Base-by-base conservation (phyloP, 2,888 invertebrate species). In the Pediacus dermestoides region DNA sequence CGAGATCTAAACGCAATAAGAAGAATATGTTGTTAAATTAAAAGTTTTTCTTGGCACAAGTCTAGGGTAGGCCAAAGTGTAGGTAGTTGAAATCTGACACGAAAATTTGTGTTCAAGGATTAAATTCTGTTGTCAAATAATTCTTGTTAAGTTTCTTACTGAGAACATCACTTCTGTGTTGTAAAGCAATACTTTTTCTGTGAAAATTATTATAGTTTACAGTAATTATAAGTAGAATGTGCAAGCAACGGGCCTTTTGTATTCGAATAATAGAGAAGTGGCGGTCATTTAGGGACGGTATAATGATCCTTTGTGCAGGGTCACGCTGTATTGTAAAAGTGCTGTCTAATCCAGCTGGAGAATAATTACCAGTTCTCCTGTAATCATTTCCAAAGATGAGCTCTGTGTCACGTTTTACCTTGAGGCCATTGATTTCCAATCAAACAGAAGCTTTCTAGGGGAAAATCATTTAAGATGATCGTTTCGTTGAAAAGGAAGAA, bases 331-430 rank as follows among this genome's bases (percentile, higher is more conserved):
- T 51, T 53, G 42, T 48, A 53, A 53, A 55, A 53, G 48, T 55
- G 52, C 54, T 53, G 51, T 49, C 51, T 55, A 55, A 55, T 55
- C 46, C 52, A 50, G 48, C 51, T 46, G 33, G 44, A 42, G 50
- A 46, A 48, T 51, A 51, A 51, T 50, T 51, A 53, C 51, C 39
- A 44, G 45, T 42, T 39, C 34, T 44, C 45, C 43, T 44, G 39
- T 44, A 52, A 48, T 48, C 45, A 46, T 49, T 36, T 45, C 25
- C 36, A 36, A 44, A 34, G 41, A 43, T 39, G 37, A 41, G 23
- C 10, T 23, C 28, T n/a, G 14, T 28, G 28, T 14, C 12, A 28
- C 28, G 28, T 14, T 13, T 10, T 10, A 9, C 8, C 4, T 13
- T 28, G 14, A 13, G 14, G 3, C 14, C 28, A 28, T 28, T 13